Percentiles rank a stretch among this genome's conserved stretches.
Evolutionary conservation across 2,888 invertebrate species (phyloP).

Genomic region (Melanostoma scalare): DNA sequence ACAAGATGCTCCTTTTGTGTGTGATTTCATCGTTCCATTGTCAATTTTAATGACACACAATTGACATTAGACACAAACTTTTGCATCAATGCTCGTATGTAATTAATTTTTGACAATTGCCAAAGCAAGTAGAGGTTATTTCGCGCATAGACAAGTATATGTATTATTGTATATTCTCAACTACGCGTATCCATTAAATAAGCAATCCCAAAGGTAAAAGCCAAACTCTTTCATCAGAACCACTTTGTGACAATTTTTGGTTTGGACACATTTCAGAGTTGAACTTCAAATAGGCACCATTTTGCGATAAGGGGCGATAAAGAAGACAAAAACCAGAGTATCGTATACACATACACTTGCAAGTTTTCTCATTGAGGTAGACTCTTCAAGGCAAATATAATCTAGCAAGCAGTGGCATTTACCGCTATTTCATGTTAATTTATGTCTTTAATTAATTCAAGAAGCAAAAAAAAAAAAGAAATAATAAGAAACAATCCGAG

Average conservation of each 20-base stretch:
- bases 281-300: background rate
- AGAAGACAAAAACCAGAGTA: background rate
- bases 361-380: conserved; percentile 3
- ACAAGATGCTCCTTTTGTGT: conserved; percentile 26
- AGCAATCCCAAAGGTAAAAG: conserved; percentile 15
- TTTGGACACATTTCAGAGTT: conserved; percentile 26
- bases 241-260: conserved; percentile 38
- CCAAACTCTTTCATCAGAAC: conserved; percentile 39
- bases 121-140: conserved; percentile 5
- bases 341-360: background rate
- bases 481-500: background rate
- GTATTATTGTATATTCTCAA: background rate
- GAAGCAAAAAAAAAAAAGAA: conserved; percentile 20
- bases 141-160: background rate
- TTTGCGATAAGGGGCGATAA: background rate
- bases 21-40: conserved; percentile 31
- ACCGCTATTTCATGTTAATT: conserved; percentile 57
- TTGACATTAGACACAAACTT: conserved; percentile 47
- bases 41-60: conserved; percentile 44
- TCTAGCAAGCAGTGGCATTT: conserved; percentile 45
- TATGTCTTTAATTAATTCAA: conserved; percentile 69
- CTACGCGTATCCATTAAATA: conserved; percentile 18
- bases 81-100: conserved; percentile 34
- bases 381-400: conserved; percentile 47
- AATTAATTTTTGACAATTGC: conserved; percentile 37